phyloP scores from a whole-genome alignment of 2,888 invertebrate species.

The Mesochorus sp. region DNA sequence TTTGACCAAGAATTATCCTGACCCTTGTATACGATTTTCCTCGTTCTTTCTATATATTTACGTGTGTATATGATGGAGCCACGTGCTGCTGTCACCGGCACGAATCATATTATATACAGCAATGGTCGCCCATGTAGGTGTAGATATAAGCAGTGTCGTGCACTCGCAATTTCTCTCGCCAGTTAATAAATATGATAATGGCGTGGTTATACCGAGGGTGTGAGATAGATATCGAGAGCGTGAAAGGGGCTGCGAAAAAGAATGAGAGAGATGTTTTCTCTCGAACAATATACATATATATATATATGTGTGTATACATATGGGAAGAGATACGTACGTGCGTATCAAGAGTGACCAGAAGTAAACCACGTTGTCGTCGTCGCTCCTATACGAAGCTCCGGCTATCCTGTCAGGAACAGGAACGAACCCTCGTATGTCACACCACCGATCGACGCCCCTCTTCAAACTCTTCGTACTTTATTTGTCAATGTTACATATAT shows the following conservation, averaged over 20 bases:
- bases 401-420: constrained; percentile 79
- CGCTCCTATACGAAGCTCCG: constrained; percentile 21
- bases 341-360: constrained; percentile 81
- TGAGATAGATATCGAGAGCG: constrained; percentile 55
- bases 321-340: constrained; percentile 73
- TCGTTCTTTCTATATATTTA: constrained; percentile 47
- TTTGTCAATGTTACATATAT: neutral
- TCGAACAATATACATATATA: constrained; percentile 59
- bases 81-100: constrained; percentile 82
- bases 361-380: constrained; percentile 69
- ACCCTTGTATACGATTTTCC: constrained; percentile 24
- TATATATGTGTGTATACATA: constrained; percentile 60
- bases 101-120: constrained; percentile 80
- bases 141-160: constrained; percentile 77
- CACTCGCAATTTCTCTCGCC: constrained; percentile 58
- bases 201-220: constrained; percentile 65
- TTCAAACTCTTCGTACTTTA: constrained; percentile 50
- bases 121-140: constrained; percentile 78
- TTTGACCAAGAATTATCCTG: constrained; percentile 32
- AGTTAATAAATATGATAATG: constrained; percentile 82
- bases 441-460: constrained; percentile 62
- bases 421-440: constrained; percentile 78
- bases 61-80: constrained; percentile 64
- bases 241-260: constrained; percentile 58
- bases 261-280: constrained; percentile 38